Percentiles rank a stretch among this genome's conserved stretches.
Conservation (phyloP, 1,140 invertebrate species). For the Drosophila pectinifera region DNA sequence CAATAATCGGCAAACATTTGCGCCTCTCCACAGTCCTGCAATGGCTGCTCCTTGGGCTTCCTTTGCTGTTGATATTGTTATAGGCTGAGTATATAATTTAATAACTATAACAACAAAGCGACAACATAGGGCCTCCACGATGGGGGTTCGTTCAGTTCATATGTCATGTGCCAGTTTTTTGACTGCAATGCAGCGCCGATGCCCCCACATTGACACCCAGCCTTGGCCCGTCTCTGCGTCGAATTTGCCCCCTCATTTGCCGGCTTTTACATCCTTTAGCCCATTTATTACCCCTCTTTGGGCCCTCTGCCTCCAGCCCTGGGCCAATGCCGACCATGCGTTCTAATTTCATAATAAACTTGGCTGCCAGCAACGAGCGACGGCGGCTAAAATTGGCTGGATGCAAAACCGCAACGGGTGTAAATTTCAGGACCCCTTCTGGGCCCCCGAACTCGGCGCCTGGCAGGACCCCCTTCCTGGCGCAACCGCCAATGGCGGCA, state of each 20-base stretch:
- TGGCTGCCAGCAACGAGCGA: conserved; percentile 57
- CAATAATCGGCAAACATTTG: conserved; percentile 73
- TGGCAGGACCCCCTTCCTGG: not conserved
- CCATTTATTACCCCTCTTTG: conserved; percentile 7
- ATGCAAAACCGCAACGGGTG: conserved; percentile 77
- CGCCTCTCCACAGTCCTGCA: conserved; percentile 7
- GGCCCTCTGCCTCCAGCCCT: conserved; percentile 2
- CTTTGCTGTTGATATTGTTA: conserved; percentile 55
- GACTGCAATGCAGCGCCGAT: conserved; percentile 69
- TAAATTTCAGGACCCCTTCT: conserved; percentile 66
- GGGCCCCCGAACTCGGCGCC: not conserved
- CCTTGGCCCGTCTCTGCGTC: not conserved
- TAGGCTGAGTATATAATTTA: conserved; percentile 72
- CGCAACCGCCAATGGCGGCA: conserved; percentile 68
- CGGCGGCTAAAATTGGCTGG: conserved; percentile 64
- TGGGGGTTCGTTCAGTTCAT: conserved; percentile 56
- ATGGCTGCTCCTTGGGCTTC: conserved; percentile 10
- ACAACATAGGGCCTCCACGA: conserved; percentile 35
- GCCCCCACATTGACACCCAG: conserved; percentile 2
- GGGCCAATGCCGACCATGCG: conserved; percentile 48
- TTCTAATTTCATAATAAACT: conserved; percentile 83
- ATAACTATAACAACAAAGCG: conserved; percentile 75
- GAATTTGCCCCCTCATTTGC: conserved; percentile 10
- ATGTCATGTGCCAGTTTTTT: conserved; percentile 80
- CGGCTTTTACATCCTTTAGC: conserved; percentile 4